Base-by-base conservation (phyloP, 2,797 vertebrate species). In the Meda fulgida region DNA sequence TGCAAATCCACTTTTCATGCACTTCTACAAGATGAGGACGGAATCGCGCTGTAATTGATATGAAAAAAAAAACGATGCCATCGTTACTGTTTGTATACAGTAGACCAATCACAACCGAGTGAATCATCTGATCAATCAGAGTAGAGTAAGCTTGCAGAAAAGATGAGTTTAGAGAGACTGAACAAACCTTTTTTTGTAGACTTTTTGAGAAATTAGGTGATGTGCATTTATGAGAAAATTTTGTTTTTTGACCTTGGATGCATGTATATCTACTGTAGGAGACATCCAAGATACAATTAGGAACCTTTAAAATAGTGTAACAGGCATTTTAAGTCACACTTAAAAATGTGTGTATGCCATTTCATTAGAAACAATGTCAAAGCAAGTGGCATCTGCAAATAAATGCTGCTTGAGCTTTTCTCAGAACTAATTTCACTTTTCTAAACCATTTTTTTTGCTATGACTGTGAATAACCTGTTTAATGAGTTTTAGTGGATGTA, bases 21-120 rank as follows among this genome's bases (percentile, higher is more conserved):
- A 16, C 13, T 31, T 65, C 26, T 31, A 18, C 29, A 7, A 7
- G 26, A 31, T 29, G 26, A 31, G 26, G 58, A 65, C 2, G 1
- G 26, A 65, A 18, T 63, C 0, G 2, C 6, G 2, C 5, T 29
- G 13, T 63, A 63, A 65, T 65, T 31, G 60, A 65, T 18, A 18
- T n/a, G n/a, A n/a, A 1, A 6, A 6, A 65, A 31, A 31, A 7
- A 31, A 0, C 1, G 0, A 65, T 1, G 60, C 6, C 26, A 7
- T 16, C 29, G 0, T 18, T 65, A 31, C 26, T 31, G 14, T 65
- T 31, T 16, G 3, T 31, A 65, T 31, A 13, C 2, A 0, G 26
- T 65, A 65, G 60, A 65, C 60, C 14, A 65, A 65, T 65, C 60
- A 31, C 60, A 65, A 18, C 26, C 16, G 29, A 18, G 14, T 65